Evolutionary conservation across 2,888 invertebrate species (phyloP).

Genomic region (Ophion costatus): DNA sequence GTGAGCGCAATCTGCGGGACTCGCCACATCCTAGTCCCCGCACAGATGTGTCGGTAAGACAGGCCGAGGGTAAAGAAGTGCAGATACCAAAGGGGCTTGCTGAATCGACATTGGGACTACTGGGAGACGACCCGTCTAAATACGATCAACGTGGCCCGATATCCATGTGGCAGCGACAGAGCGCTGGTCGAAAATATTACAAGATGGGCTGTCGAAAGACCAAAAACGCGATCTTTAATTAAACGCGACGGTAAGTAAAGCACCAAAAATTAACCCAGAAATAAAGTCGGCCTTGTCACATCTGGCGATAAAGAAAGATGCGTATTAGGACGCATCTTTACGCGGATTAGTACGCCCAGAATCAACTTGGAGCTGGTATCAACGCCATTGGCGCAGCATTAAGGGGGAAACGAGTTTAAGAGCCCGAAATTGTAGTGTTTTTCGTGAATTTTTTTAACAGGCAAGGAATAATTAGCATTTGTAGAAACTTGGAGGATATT

Average conservation of each 20-base stretch:
- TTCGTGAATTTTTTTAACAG: no score
- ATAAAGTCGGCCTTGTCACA: conserved; percentile 47
- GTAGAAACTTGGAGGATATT: no score
- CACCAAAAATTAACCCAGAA: conserved; percentile 55
- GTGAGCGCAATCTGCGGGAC: not conserved
- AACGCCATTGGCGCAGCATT: conserved; percentile 58
- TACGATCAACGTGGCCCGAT: conserved; percentile 47
- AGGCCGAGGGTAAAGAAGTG: conserved; percentile 5
- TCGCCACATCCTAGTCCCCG: conserved; percentile 28
- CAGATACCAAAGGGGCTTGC: conserved; percentile 24
- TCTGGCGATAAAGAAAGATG: conserved; percentile 46
- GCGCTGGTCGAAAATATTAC: conserved; percentile 60
- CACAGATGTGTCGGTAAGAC: conserved; percentile 16
- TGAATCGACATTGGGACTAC: conserved; percentile 50
- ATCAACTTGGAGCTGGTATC: conserved; percentile 57
- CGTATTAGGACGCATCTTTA: conserved; percentile 34
- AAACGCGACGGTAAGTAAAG: conserved; percentile 52
- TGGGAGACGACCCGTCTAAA: conserved; percentile 16
- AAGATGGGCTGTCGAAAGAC: conserved; percentile 51
- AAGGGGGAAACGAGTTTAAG: no score
- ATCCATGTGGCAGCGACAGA: conserved; percentile 58
- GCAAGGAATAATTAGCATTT: no score
- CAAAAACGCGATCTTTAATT: conserved; percentile 45
- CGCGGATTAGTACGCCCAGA: no score
- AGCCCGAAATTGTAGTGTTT: no score